phyloP scores from a whole-genome alignment of 2,888 invertebrate genomes.

The Ellobium chinense region DNA sequence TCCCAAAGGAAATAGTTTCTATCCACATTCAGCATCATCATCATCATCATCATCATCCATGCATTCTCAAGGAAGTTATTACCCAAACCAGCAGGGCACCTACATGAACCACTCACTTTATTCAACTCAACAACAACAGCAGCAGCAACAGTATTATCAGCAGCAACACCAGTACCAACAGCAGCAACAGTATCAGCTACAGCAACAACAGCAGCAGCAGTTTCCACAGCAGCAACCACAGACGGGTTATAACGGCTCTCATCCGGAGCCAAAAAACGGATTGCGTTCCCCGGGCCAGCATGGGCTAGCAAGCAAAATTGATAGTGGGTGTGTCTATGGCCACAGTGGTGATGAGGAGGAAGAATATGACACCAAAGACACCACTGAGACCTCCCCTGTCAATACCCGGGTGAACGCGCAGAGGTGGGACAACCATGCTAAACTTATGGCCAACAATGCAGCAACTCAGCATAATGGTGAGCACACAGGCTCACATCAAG shows the following conservation, averaged over 20 bases:
- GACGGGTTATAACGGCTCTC: not conserved
- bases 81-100: not conserved
- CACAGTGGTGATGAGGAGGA: constrained; percentile 39
- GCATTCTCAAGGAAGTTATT: constrained; percentile 1
- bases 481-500: not conserved
- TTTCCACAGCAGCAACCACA: constrained; percentile 35
- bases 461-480: not conserved
- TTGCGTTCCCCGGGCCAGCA: constrained; percentile 49
- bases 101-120: constrained; percentile 2
- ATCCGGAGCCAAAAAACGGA: constrained; percentile 43
- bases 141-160: not conserved
- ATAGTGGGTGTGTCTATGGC: constrained; percentile 32
- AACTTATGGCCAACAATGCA: constrained; percentile 5
- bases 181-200: not conserved
- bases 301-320: constrained; percentile 45
- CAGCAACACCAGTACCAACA: not conserved
- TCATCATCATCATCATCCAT: not conserved
- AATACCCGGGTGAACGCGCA: constrained; percentile 47
- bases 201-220: not conserved
- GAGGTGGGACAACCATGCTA: constrained; percentile 39
- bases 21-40: constrained; percentile 1
- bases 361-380: not conserved
- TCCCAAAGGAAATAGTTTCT: constrained; percentile 10
- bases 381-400: constrained; percentile 44
- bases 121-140: constrained; percentile 5